A percentile compares a stretch with the other conserved stretches of the same genome.
phyloP scores from a whole-genome alignment of 2,113 vertebrate genomes.

The Calypte anna region DNA sequence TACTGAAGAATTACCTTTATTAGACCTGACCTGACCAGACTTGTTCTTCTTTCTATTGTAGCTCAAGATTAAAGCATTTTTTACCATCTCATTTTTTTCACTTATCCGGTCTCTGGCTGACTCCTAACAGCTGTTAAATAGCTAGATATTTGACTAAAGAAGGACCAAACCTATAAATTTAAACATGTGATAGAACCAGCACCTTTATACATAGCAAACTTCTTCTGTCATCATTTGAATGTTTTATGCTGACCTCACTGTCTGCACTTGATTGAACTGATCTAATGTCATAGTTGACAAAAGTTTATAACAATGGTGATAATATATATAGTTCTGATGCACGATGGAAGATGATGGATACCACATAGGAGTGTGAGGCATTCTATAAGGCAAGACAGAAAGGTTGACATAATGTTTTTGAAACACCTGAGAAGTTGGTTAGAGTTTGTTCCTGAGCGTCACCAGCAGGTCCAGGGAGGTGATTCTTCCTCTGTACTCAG shows the following conservation, averaged over 20 bases:
- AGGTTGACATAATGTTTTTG: not conserved
- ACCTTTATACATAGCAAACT: constrained; percentile 36
- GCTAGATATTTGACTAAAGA: constrained; percentile 75
- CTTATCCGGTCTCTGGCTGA: constrained; percentile 73
- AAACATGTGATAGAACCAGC: constrained; percentile 58
- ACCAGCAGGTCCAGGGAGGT: too few relatives aligned
- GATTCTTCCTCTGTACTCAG: too few relatives aligned
- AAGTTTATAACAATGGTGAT: not conserved
- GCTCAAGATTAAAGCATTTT: constrained; percentile 77
- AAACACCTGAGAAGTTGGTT: not conserved
- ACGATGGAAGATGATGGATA: not conserved
- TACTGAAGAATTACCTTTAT: constrained; percentile 57
- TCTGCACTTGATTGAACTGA: constrained; percentile 34
- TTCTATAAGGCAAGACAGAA: rapidly evolving
- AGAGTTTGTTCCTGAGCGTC: not conserved
- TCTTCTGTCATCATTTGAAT: constrained; percentile 36
- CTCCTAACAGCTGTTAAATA: constrained; percentile 81
- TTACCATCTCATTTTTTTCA: constrained; percentile 23
- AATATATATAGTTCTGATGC: not conserved
- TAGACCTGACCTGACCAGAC: constrained; percentile 69
- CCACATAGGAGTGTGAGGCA: not conserved
- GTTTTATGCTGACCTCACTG: constrained; percentile 59
- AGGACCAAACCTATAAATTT: constrained; percentile 72
- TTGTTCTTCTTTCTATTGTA: constrained; percentile 72
- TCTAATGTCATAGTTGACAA: constrained; percentile 23